Percentiles rank a stretch among this genome's conserved stretches.
These are phyloP conservation scores for Climacteris rufus DNA, from an alignment of 2,113 vertebrate genomes.

Conservation along the genomic window DNA sequence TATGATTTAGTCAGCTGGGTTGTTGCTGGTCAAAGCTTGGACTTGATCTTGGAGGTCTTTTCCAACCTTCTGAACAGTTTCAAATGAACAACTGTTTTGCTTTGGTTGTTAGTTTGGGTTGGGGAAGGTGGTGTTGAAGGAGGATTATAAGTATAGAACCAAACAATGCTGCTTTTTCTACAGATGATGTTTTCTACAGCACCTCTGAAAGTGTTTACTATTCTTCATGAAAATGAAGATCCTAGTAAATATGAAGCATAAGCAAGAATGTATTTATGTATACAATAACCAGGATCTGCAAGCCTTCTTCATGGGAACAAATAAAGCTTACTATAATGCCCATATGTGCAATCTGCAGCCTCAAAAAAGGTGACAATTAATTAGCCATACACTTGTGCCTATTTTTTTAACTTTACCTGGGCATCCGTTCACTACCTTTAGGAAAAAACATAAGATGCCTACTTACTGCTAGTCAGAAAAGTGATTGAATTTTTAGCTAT, in stretches of 20 bases:
- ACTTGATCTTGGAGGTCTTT: background rate
- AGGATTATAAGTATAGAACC: background rate
- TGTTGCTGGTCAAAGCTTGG: background rate
- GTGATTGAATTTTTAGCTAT: background rate
- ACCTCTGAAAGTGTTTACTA: background rate
- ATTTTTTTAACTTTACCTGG: background rate
- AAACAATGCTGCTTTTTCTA: background rate
- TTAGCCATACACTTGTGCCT: background rate
- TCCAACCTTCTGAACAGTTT: background rate
- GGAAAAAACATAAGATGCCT: background rate
- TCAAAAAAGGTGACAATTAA: background rate
- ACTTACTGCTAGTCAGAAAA: background rate
- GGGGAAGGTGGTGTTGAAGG: background rate
- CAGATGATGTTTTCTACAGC: background rate
- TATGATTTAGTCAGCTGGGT: rapidly evolving
- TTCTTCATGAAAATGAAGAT: background rate
- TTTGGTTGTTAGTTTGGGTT: background rate
- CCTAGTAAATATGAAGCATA: background rate
- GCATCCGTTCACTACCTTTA: background rate
- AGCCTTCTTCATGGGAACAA: background rate
- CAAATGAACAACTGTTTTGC: background rate
- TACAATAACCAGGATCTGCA: background rate
- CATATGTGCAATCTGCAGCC: background rate
- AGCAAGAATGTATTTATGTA: background rate
- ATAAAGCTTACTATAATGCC: background rate